Conservation (phyloP, 2,888 invertebrate genomes). For the Julus scandinavius region DNA sequence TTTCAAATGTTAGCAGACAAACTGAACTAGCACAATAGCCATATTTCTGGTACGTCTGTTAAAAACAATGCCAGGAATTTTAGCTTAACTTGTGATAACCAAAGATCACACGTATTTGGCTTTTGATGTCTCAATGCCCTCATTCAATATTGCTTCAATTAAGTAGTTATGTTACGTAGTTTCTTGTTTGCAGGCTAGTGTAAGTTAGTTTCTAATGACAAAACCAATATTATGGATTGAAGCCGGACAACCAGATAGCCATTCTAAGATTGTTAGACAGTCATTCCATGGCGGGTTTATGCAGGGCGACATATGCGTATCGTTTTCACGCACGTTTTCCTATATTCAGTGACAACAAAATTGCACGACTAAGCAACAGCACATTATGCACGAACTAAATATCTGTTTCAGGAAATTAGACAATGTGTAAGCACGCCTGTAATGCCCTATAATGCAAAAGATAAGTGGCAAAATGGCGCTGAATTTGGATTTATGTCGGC, state of each 20-base stretch:
- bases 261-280: neutral
- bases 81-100: too few species aligned
- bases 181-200: too few species aligned
- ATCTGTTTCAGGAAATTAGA: conserved; percentile 28
- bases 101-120: too few species aligned
- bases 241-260: neutral
- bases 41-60: too few species aligned
- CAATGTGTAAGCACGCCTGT: conserved; percentile 42
- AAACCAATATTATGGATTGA: neutral
- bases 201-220: neutral
- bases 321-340: conserved; percentile 7
- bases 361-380: neutral
- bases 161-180: too few species aligned
- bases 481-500: conserved; percentile 23
- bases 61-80: too few species aligned
- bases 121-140: too few species aligned
- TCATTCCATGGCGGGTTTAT: neutral
- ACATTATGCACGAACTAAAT: neutral
- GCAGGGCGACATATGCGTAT: neutral
- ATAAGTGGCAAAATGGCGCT: conserved; percentile 34
- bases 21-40: too few species aligned
- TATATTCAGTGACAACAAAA: neutral
- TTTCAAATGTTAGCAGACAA: too few species aligned
- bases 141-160: too few species aligned
- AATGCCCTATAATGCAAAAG: conserved; percentile 25